phyloP scores from a whole-genome alignment of 2,888 invertebrate genomes.

The Nemurella pictetii region DNA sequence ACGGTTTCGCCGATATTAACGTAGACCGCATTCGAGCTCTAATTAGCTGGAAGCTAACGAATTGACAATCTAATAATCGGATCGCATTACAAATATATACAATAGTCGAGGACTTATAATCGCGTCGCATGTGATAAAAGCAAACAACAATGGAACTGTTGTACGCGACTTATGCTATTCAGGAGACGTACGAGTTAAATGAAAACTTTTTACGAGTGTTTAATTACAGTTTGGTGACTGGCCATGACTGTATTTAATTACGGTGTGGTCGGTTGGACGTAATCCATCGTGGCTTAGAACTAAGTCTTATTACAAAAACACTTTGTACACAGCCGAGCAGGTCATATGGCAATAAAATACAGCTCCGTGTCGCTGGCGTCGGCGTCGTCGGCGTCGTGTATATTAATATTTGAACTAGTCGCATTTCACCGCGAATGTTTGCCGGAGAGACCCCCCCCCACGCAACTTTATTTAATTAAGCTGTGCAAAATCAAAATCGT shows the following conservation, averaged over 20 bases:
- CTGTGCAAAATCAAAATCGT: neutral
- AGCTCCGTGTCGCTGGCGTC: neutral
- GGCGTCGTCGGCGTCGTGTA: neutral
- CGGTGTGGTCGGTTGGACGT: neutral
- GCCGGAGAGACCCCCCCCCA: neutral
- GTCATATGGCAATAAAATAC: neutral
- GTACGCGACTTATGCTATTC: neutral
- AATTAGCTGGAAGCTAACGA: neutral
- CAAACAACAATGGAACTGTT: neutral
- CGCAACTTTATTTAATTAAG: neutral
- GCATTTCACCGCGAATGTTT: neutral
- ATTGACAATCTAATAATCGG: neutral
- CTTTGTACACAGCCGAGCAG: neutral
- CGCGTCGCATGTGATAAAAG: neutral
- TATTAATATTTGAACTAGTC: neutral
- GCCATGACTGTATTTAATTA: neutral
- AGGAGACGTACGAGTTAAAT: neutral
- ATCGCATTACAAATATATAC: neutral
- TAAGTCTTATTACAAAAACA: conserved; percentile 16
- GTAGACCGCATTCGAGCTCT: neutral
- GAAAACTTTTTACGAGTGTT: neutral
- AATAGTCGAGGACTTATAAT: neutral
- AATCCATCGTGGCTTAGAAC: neutral
- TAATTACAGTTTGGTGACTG: neutral
- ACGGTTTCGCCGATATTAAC: neutral